Evolutionary conservation across 2,113 vertebrate species (phyloP), one percentile per base, ranked within the genome.

Genomic region (Cyprinodon tularosa): DNA sequence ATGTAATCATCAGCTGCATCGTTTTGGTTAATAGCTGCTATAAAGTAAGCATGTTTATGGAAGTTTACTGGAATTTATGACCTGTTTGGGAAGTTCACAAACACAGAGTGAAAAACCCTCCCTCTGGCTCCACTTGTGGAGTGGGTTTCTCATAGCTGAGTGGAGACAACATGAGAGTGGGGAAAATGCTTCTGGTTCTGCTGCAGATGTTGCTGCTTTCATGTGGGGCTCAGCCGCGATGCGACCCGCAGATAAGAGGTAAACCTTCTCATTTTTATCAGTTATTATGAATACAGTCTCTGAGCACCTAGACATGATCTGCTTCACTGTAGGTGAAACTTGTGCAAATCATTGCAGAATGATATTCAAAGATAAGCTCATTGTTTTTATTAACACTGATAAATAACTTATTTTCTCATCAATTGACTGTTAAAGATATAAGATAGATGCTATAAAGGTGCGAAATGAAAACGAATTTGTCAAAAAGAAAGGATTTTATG

Each of bases 101-200:
- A 57, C 70, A 69, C 71, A 64, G 47, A 63, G 53, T 17, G 45
- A 20, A 50, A 62, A 62, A 63, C 75, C 60, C 78, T 50, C 81
- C n/a, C 75, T 79, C 67, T 65, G 66, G 12, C 79, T 80, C 77
- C 68, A 80, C 70, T 44, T 72, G 74, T 60, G n/a, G 15, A 14
- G 77, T 80, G 29, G 75, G 85, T 91, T 95, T 95, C 95, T 95
- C 95, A 95, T 96, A 57, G 10, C 50, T 93, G 91, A 89, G 83
- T 68, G 72, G 84, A 84, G 84, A 68, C 67, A 72, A 1, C 37
- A 83, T 29, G 6, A 15, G 13, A 77, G 40, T 45, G 36, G 77
- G 57, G 79, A 74, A 82, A 82, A 87, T 47, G 76, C 76, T 89
- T 75, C 79, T 89, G 70, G 60, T 90, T 70, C 83, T 92, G 62